Conservation (phyloP, 1,140 invertebrate genomes). For the Colletes latitarsis region DNA sequence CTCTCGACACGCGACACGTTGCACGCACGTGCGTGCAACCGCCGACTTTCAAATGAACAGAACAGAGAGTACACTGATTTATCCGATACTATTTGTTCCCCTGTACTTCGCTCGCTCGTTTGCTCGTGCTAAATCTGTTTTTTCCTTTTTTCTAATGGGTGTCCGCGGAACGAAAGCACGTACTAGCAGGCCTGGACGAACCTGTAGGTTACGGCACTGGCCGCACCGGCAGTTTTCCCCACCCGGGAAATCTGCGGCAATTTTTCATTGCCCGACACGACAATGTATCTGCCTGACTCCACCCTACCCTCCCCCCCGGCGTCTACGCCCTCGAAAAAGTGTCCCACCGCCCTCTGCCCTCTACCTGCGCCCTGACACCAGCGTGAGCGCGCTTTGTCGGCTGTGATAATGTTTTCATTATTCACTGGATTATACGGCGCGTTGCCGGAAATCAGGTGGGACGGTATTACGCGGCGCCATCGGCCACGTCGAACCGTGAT, state of each 20-base stretch:
- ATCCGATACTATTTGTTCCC: conserved; percentile 58
- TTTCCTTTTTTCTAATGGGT: conserved; percentile 4
- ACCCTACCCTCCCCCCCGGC: background rate
- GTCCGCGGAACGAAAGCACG: conserved; percentile 33
- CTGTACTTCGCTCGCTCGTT: conserved; percentile 24
- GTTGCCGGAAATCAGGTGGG: conserved; percentile 61
- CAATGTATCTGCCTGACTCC: conserved; percentile 61
- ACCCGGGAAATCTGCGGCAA: conserved; percentile 64
- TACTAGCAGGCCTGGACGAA: conserved; percentile 12
- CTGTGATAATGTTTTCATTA: conserved; percentile 69
- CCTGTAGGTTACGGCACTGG: conserved; percentile 1
- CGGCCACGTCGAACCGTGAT: conserved; percentile 57
- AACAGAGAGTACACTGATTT: conserved; percentile 54
- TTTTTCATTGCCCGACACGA: conserved; percentile 69
- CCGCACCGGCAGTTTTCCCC: conserved; percentile 56
- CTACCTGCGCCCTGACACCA: conserved; percentile 41
- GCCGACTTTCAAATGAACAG: conserved; percentile 45
- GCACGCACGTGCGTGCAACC: conserved; percentile 31
- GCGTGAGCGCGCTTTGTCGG: conserved; percentile 48
- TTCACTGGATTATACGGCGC: conserved; percentile 65
- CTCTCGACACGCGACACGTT: background rate
- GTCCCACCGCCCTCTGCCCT: conserved; percentile 13
- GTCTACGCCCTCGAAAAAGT: conserved; percentile 48
- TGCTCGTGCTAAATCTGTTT: conserved; percentile 37
- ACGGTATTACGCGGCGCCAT: conserved; percentile 57